Evolutionary conservation across 2,888 invertebrate species (phyloP).

Genomic region (Petrophora chlorosata): DNA sequence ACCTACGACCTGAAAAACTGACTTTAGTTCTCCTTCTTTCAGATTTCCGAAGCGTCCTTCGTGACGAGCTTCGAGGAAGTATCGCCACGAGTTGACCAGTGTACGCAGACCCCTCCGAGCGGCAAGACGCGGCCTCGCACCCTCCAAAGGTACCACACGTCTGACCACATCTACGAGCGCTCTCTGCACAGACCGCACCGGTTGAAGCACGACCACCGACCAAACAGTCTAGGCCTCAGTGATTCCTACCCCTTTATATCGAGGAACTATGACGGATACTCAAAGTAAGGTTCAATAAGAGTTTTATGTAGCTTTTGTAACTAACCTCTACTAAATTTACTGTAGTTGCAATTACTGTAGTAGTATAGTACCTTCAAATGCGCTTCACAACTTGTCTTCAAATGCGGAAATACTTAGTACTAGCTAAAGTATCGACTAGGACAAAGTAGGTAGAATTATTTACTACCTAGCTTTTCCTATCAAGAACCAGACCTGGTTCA

Average conservation of each 20-base stretch:
- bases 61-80: conserved; percentile 76
- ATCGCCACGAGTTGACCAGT: conserved; percentile 65
- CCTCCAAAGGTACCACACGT: conserved; percentile 82
- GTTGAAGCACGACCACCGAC: conserved; percentile 24
- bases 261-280: conserved; percentile 65
- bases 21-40: conserved; percentile 15
- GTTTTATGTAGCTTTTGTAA: conserved; percentile 38
- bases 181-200: conserved; percentile 18
- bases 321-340: too few relatives aligned
- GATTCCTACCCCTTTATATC: conserved; percentile 71
- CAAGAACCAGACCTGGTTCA: too few relatives aligned
- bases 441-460: too few relatives aligned
- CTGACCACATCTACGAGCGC: conserved; percentile 72
- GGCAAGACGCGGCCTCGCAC: conserved; percentile 74
- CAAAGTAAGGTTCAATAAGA: conserved; percentile 64
- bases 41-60: conserved; percentile 80
- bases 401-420: too few relatives aligned
- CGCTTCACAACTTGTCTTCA: too few relatives aligned
- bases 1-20: too few relatives aligned
- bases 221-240: conserved; percentile 63
- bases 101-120: conserved; percentile 76
- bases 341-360: too few relatives aligned
- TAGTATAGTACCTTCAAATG: too few relatives aligned
- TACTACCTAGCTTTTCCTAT: too few relatives aligned
- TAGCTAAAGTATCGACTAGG: too few relatives aligned